phyloP scores from a whole-genome alignment of 2,888 invertebrate species.

The Pecten maximus region DNA sequence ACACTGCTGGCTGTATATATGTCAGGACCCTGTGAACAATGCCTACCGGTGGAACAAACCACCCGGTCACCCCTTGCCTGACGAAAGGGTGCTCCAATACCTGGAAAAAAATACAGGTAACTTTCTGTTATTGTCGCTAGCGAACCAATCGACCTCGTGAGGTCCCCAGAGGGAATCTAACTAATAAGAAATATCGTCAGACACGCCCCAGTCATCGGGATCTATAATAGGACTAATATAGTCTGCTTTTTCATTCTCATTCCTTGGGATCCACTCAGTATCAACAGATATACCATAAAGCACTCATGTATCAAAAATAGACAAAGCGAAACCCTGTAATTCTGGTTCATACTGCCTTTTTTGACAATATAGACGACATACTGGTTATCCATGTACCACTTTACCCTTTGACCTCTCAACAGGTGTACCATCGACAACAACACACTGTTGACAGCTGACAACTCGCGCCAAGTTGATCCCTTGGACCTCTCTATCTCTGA shows the following conservation, averaged over 20 bases:
- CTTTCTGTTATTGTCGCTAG: constrained; percentile 56
- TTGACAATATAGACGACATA: constrained; percentile 48
- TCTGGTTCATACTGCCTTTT: constrained; percentile 59
- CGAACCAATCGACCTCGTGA: constrained; percentile 57
- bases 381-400: constrained; percentile 58
- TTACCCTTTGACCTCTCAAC: constrained; percentile 50
- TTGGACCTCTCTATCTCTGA: background rate
- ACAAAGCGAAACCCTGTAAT: too few relatives aligned
- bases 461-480: constrained; percentile 50
- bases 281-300: constrained; percentile 37
- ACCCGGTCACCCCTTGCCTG: background rate
- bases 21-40: constrained; percentile 44
- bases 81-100: background rate
- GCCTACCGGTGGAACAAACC: constrained; percentile 48
- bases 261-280: constrained; percentile 56
- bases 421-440: constrained; percentile 17
- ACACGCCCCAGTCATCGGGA: constrained; percentile 59
- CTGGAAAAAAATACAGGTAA: constrained; percentile 57
- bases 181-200: constrained; percentile 49
- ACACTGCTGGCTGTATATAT: constrained; percentile 34
- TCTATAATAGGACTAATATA: constrained; percentile 53
- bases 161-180: constrained; percentile 54
- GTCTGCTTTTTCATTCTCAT: constrained; percentile 55
- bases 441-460: constrained; percentile 47
- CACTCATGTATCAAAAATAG: too few relatives aligned